These are phyloP conservation scores for Corythucha ciliata DNA, from an alignment of 2,888 invertebrate genomes.

Conservation along the genomic window DNA sequence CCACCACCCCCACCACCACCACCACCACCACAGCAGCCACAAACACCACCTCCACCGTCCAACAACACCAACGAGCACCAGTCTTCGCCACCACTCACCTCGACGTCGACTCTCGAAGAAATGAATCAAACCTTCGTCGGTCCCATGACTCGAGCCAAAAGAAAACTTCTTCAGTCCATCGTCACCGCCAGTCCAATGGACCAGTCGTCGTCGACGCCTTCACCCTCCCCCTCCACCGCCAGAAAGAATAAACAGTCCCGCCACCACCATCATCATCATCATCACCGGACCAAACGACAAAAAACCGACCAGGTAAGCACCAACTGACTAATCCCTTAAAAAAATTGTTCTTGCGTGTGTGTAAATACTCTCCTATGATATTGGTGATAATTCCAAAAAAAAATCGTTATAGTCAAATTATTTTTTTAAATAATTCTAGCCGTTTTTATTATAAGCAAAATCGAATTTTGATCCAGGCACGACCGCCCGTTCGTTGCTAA, in stretches of 20 bases:
- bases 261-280: constrained; percentile 29
- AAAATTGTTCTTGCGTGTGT: too few species aligned
- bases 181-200: constrained; percentile 17
- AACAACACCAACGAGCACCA: neutral
- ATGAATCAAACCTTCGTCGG: constrained; percentile 33
- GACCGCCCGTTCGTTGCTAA: too few species aligned
- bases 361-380: too few species aligned
- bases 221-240: constrained; percentile 10
- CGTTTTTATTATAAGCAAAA: too few species aligned
- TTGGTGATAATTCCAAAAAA: too few species aligned
- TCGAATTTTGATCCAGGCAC: too few species aligned
- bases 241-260: too few species aligned
- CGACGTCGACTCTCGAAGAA: constrained; percentile 21
- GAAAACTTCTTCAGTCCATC: constrained; percentile 38
- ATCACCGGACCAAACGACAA: constrained; percentile 31
- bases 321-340: too few species aligned
- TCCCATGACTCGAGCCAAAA: constrained; percentile 40
- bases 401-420: too few species aligned
- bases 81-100: neutral
- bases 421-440: too few species aligned
- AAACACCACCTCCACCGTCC: neutral
- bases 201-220: constrained; percentile 12
- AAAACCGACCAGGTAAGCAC: constrained; percentile 16
- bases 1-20: constrained; percentile 21
- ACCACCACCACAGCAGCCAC: constrained; percentile 13